A percentile compares a stretch with the other conserved stretches of the same genome.
These are phyloP conservation scores for Coendou prehensilis DNA, from an alignment of 2,797 vertebrate genomes.

Conservation along the genomic window DNA sequence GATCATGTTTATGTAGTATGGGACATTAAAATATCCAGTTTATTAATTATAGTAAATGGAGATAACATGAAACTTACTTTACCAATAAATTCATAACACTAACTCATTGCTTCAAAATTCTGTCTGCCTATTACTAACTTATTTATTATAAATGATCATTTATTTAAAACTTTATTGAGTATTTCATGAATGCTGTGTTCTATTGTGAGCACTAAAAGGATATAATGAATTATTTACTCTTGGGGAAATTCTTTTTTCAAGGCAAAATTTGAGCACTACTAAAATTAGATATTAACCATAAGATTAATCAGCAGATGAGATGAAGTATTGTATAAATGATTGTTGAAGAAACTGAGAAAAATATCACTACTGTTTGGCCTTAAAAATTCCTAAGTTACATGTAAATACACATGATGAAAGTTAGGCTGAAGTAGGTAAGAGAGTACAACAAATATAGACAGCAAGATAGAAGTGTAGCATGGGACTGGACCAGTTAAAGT, in stretches of 20 bases:
- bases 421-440: not conserved
- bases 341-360: not conserved
- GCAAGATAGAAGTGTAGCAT: not conserved
- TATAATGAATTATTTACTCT: not conserved
- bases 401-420: not conserved
- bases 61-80: not conserved
- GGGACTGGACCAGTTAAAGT: not conserved
- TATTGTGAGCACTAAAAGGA: not conserved
- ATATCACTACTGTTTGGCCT: not conserved
- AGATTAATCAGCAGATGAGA: not conserved
- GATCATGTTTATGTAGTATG: not conserved
- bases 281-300: constrained; percentile 42
- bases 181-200: not conserved
- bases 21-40: not conserved
- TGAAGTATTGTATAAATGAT: not conserved
- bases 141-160: not conserved
- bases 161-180: constrained; percentile 4
- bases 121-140: not conserved
- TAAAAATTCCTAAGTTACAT: not conserved
- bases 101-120: constrained; percentile 9
- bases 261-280: not conserved
- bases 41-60: constrained; percentile 5
- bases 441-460: not conserved
- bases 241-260: not conserved
- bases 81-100: not conserved